Evolutionary conservation across 1,140 invertebrate genomes (phyloP).

Genomic region (Caenorhabditis tropicalis): DNA sequence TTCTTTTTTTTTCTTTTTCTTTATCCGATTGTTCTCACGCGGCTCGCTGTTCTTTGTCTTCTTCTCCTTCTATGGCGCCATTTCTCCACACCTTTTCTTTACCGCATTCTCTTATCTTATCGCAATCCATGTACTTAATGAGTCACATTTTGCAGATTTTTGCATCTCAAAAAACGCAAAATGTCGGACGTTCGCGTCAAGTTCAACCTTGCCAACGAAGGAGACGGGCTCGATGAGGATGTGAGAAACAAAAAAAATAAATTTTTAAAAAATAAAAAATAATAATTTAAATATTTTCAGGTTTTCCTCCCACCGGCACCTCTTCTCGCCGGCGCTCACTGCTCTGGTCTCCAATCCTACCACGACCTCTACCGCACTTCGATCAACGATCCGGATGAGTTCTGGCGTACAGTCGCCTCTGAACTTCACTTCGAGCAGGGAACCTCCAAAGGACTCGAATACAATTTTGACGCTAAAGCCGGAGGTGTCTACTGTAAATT

Average conservation of each 20-base stretch:
- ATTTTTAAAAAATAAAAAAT: not conserved
- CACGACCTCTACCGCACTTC: slow-evolving; percentile 61
- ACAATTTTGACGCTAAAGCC: slow-evolving; percentile 88
- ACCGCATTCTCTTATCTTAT: slow-evolving; percentile 28
- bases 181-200: slow-evolving; percentile 49
- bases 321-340: slow-evolving; percentile 60
- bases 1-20: not conserved
- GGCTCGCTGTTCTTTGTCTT: not conserved
- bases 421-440: slow-evolving; percentile 60
- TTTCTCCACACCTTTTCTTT: not conserved
- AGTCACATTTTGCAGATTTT: not conserved
- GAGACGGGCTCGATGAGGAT: slow-evolving; percentile 20
- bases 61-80: slow-evolving; percentile 3
- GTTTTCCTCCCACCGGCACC: slow-evolving; percentile 61
- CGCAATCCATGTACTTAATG: not conserved
- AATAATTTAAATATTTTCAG: slow-evolving; percentile 30
- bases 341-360: slow-evolving; percentile 59
- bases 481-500: slow-evolving; percentile 90
- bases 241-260: not conserved
- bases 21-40: not conserved
- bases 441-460: slow-evolving; percentile 73
- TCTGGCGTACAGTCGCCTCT: slow-evolving; percentile 61
- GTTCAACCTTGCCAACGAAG: not conserved
- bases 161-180: not conserved
- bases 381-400: slow-evolving; percentile 59